Evolutionary conservation across 2,113 vertebrate species (phyloP).

Genomic region (Dendrocopos noguchii): DNA sequence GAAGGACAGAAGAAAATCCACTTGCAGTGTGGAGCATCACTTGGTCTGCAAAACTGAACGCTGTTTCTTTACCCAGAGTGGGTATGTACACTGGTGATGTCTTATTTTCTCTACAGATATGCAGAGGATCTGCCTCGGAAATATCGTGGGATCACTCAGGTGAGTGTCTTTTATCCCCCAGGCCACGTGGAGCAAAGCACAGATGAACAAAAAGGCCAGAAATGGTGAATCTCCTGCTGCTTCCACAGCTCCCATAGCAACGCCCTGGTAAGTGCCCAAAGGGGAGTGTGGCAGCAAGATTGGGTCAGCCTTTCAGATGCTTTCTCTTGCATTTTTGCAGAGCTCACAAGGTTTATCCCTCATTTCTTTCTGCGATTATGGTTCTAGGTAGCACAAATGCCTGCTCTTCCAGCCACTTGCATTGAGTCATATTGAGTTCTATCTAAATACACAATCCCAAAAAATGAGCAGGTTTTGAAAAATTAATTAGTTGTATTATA

Average conservation of each 20-base stretch:
- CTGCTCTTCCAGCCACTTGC: neutral
- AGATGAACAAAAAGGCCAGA: neutral
- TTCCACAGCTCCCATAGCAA: neutral
- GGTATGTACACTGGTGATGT: neutral
- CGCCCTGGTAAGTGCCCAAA: neutral
- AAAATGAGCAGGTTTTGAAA: neutral
- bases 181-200: neutral
- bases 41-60: neutral
- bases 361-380: neutral
- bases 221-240: neutral
- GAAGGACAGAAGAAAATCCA: neutral
- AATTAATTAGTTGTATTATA: neutral
- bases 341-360: neutral
- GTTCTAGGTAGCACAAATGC: neutral
- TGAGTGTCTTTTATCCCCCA: neutral
- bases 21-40: neutral
- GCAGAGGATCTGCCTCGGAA: neutral
- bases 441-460: neutral
- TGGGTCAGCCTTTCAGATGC: neutral
- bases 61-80: neutral
- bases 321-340: neutral
- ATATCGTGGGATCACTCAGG: neutral
- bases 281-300: neutral
- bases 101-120: conserved; percentile 41
- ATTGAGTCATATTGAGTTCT: neutral